Evolutionary conservation across 2,113 vertebrate genomes (phyloP).

Genomic region (Procavia capensis): DNA sequence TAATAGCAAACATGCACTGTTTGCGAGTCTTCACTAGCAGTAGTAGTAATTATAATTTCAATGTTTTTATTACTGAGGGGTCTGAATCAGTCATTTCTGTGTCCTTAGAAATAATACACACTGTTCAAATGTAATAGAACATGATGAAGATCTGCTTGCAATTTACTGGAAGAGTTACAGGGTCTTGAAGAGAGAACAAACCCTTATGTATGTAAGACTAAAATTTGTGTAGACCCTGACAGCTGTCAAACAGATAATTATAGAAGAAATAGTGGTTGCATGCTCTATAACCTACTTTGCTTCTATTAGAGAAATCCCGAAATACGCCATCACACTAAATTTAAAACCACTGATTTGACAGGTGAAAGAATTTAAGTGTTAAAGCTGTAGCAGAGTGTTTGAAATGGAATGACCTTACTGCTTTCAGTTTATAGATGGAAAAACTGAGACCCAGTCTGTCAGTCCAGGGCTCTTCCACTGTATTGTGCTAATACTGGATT

Average conservation of each 20-base stretch:
- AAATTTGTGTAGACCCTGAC: neutral
- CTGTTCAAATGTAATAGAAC: neutral
- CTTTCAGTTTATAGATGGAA: constrained; percentile 41
- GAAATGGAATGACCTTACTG: neutral
- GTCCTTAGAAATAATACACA: neutral
- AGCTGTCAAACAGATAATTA: neutral
- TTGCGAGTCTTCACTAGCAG: neutral
- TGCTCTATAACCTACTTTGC: neutral
- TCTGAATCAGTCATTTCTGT: neutral
- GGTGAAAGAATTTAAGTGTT: neutral
- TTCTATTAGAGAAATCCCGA: constrained; percentile 1
- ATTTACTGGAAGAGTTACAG: neutral
- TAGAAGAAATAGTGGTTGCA: neutral
- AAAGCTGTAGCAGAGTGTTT: neutral
- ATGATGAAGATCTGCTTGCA: neutral
- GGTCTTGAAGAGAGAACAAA: neutral
- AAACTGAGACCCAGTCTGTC: neutral
- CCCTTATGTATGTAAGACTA: neutral
- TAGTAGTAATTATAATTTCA: neutral
- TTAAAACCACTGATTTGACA: neutral
- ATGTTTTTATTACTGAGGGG: neutral
- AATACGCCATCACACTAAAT: neutral
- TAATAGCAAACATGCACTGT: neutral
- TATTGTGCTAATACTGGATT: neutral
- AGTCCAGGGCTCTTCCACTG: neutral